Evolutionary conservation across 2,797 vertebrate genomes (phyloP).

Genomic region (Gymnocypris eckloni): DNA sequence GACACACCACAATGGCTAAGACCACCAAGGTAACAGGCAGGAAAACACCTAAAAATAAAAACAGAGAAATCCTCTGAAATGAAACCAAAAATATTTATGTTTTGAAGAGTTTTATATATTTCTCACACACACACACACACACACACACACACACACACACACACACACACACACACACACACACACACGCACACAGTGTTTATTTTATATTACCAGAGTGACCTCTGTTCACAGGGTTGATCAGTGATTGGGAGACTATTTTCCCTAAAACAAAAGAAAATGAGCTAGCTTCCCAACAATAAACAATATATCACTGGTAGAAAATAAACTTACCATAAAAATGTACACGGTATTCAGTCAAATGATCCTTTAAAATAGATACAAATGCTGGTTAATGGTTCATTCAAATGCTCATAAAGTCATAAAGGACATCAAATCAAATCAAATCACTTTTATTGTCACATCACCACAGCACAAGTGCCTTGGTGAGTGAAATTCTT

Average conservation of each 20-base stretch:
- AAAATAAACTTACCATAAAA: slow-evolving; percentile 51
- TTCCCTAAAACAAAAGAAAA: slow-evolving; percentile 9
- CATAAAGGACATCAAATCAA: not conserved
- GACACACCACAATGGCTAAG: not conserved
- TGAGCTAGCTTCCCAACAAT: not conserved
- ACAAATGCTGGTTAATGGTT: not conserved
- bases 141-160: not conserved
- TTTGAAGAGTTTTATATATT: not conserved
- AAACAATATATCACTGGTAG: not conserved
- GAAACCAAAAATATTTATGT: not conserved
- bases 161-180: not conserved
- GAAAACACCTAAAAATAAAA: slow-evolving; percentile 18
- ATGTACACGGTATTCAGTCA: slow-evolving; percentile 43
- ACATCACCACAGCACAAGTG: no score
- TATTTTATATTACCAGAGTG: slow-evolving; percentile 40
- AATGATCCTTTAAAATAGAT: slow-evolving; percentile 42
- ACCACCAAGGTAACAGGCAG: not conserved
- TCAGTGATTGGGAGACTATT: not conserved
- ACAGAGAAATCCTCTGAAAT: not conserved
- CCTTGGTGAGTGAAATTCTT: no score
- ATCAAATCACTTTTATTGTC: no score
- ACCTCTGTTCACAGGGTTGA: not conserved
- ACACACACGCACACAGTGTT: not conserved
- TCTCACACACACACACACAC: not conserved
- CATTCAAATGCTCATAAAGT: not conserved